Evolutionary conservation across 2,888 invertebrate species (phyloP).

Genomic region (Eustalomyia histrio): DNA sequence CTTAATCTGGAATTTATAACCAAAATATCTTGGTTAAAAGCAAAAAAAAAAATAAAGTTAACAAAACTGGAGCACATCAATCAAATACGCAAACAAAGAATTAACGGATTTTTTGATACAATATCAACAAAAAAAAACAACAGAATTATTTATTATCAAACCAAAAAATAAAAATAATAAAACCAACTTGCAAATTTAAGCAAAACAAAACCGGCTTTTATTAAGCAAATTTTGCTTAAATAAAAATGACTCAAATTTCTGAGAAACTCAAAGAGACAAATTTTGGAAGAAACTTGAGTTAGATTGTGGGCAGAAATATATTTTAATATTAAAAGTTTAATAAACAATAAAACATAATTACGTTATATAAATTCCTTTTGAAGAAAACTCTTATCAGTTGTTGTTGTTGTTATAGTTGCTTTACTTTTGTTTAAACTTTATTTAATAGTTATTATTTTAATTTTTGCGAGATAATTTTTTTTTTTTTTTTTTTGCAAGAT

Average conservation of each 20-base stretch:
- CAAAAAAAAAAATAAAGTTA: not conserved
- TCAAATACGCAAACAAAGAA: slow-evolving; percentile 54
- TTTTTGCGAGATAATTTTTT: not conserved
- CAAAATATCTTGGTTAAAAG: not conserved
- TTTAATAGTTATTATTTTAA: not conserved
- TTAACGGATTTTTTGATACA: slow-evolving; percentile 36
- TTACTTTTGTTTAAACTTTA: not conserved
- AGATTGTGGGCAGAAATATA: not conserved
- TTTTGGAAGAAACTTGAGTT: not conserved
- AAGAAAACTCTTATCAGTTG: not conserved
- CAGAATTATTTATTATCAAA: not conserved
- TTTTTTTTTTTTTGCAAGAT: not conserved
- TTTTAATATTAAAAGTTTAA: slow-evolving; percentile 1
- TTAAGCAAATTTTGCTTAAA: slow-evolving; percentile 3
- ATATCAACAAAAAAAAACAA: slow-evolving; percentile 7
- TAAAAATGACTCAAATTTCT: slow-evolving; percentile 32
- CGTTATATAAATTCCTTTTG: slow-evolving; percentile 12
- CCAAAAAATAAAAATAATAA: slow-evolving; percentile 15
- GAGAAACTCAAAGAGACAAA: not conserved
- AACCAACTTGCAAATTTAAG: slow-evolving; percentile 12
- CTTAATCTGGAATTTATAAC: not conserved
- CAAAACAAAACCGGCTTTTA: slow-evolving; percentile 54
- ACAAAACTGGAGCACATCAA: slow-evolving; percentile 57
- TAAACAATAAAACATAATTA: slow-evolving; percentile 22
- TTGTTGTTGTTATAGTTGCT: not conserved